Evolutionary conservation across 2,797 vertebrate genomes (phyloP).

Genomic region (Paguma larvata): DNA sequence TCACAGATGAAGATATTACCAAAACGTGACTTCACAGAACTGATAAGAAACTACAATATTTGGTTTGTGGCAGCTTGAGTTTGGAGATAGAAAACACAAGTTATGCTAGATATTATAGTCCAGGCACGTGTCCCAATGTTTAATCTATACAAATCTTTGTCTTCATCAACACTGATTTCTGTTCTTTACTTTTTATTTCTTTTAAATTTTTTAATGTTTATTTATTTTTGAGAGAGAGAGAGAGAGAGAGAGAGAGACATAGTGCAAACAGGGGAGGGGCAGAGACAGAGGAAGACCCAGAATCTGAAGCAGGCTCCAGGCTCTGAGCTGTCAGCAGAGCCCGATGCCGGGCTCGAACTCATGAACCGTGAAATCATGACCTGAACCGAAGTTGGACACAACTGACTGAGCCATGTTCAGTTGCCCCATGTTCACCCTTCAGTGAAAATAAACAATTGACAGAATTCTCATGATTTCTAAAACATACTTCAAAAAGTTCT

Average conservation of each 20-base stretch:
- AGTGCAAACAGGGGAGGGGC: no score
- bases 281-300: no score
- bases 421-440: not conserved
- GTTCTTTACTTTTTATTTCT: not conserved
- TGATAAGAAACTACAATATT: conserved; percentile 14
- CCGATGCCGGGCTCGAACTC: no score
- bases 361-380: not conserved
- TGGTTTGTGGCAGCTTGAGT: conserved; percentile 2
- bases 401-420: not conserved
- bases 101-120: not conserved
- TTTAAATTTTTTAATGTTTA: no score
- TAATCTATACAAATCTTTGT: not conserved
- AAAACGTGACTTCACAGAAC: not conserved
- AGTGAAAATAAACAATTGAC: not conserved
- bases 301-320: no score
- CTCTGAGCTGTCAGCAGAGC: no score
- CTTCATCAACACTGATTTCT: not conserved
- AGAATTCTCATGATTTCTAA: conserved; percentile 13
- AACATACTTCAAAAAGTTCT: not conserved
- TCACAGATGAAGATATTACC: not conserved
- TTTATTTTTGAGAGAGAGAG: no score
- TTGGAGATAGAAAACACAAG: conserved; percentile 15
- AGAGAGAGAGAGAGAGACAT: no score
- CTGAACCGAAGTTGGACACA: not conserved
- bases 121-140: not conserved